Base-by-base conservation (phyloP, 2,113 vertebrate genomes). In the Marmota monax region DNA sequence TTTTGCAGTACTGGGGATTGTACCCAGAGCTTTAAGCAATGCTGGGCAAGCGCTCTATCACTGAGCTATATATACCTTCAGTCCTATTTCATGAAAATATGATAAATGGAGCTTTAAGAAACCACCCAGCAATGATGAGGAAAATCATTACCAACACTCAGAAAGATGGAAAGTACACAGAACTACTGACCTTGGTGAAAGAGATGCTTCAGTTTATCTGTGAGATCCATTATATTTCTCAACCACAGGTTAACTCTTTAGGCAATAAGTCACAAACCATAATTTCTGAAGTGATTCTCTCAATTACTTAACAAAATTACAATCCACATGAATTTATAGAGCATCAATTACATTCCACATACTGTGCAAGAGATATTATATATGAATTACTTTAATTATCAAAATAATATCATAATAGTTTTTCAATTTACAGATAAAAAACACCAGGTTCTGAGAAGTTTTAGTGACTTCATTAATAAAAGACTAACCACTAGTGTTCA, bases 281-380 rank as follows among this genome's bases (percentile, higher is more conserved):
- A 92, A 96, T 88, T 92, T 97, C 48, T 92, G 16, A 93, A 85
- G 6, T 86, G 27, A 84, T 93, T 16, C 70, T 93, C 73, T 88
- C 78, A 89, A 78, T 70, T 90, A 73, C 29, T 95, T 65, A 95
- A 89, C 76, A 92, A 92, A 91, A 97, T 65, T 77, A 85, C 53
- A 85, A 32, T 39, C 51, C n/a, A 90, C 51, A n/a, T 84, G 73
- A 58, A 80, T 13, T 80, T 90, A 42, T 5, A 91, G 72, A 91
- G 77, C 48, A 94, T 79, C 27, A 79, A 34, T 79, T 84, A 87
- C 10, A 56, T 77, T 84, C 73, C 25, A 77, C 29, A 85, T 5
- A 84, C 45, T 63, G 32, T 37, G 20, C 39, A 88, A 84, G 20
- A 95, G 16, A 58, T 48, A 56, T 65, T 95, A 88, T 63, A 25